phyloP scores from a whole-genome alignment of 2,888 invertebrate genomes.

The Mesorhabditis belari region DNA sequence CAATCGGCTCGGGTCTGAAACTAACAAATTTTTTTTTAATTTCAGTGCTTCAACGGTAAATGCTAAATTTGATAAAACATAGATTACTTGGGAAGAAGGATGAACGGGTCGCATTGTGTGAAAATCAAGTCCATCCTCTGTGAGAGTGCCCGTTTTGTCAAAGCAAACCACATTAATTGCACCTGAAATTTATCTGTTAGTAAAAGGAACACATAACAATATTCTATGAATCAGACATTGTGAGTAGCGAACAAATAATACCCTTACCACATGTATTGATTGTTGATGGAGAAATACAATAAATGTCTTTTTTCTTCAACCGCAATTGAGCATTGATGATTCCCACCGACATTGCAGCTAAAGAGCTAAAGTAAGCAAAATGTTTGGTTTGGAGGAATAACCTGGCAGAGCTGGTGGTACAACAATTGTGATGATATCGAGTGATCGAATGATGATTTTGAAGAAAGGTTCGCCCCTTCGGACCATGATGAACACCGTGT shows the following conservation, averaged over 20 bases:
- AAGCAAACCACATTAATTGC: too few species aligned
- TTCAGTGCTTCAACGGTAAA: background rate
- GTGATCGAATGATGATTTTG: conserved; percentile 67
- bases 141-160: conserved; percentile 58
- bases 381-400: conserved; percentile 1
- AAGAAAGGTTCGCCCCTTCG: conserved; percentile 15
- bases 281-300: conserved; percentile 58
- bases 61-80: background rate
- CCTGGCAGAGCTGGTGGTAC: conserved; percentile 80
- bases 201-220: background rate
- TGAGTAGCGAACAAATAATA: too few species aligned
- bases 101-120: conserved; percentile 28
- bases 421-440: conserved; percentile 85
- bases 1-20: background rate
- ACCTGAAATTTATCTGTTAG: conserved; percentile 23
- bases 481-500: conserved; percentile 80
- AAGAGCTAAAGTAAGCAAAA: conserved; percentile 4
- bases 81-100: background rate
- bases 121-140: conserved; percentile 53
- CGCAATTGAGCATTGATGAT: conserved; percentile 57
- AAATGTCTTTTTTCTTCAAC: conserved; percentile 56
- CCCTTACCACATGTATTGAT: conserved; percentile 59
- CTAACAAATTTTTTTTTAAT: background rate
- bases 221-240: too few species aligned
- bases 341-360: conserved; percentile 61